Evolutionary conservation across 2,113 vertebrate genomes (phyloP).

Genomic region (Deroptyus accipitrinus): DNA sequence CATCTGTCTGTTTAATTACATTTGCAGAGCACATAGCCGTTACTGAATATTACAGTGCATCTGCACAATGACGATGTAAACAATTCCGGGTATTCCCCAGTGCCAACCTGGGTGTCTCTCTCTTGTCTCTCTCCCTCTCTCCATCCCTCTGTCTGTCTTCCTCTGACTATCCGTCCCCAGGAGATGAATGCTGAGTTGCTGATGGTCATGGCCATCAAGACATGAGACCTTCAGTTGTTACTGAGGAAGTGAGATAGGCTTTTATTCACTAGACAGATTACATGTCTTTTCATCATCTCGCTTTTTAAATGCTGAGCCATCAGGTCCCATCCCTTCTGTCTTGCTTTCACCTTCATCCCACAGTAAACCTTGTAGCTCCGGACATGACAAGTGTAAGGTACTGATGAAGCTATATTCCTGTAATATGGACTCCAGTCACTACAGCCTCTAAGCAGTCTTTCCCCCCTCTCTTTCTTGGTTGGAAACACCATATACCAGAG

Average conservation of each 20-base stretch:
- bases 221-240: neutral
- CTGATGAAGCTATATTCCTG: neutral
- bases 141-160: neutral
- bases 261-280: neutral
- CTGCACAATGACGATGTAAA: neutral
- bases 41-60: neutral
- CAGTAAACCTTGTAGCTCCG: accelerated
- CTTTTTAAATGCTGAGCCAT: neutral
- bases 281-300: neutral
- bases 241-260: neutral
- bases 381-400: neutral
- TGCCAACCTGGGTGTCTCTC: neutral
- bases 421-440: neutral
- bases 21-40: neutral
- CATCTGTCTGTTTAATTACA: neutral
- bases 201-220: neutral
- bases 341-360: neutral
- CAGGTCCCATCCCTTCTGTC: neutral
- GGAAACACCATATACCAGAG: neutral
- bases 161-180: neutral
- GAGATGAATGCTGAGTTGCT: neutral
- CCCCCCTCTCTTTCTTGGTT: neutral
- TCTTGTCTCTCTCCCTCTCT: neutral
- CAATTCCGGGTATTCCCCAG: neutral
- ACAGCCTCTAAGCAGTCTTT: neutral